Evolutionary conservation across 2,888 invertebrate species (phyloP), one percentile per base, ranked within the genome.

Genomic region (Patella pellucida): DNA sequence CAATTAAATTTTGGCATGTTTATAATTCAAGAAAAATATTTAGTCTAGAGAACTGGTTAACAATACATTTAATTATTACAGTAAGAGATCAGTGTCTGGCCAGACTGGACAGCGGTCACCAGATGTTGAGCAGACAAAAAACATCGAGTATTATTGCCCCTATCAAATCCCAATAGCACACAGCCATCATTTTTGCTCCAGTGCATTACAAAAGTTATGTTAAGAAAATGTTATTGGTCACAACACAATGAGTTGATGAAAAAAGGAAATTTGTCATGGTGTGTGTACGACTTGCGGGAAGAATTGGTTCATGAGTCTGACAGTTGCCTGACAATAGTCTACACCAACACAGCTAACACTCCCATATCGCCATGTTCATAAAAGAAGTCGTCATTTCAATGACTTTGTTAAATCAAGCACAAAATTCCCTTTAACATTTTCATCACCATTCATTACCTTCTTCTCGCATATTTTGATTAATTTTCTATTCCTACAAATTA

Each of bases 211-310:
- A 62, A 62, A 19, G 62, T 19, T 11, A 23, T 23, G 62, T 62
- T 62, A 62, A 62, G 62, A 62, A 62, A 62, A 62, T 62, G 62
- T 62, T 62, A 62, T 62, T 62, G 23, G 62, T 23, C 19, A 15
- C 12, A 12, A 62, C 23, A 62, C 19, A 19, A 19, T 62, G 62
- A 62, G 62, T 19, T 9, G 62, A 62, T 62, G 62, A 62, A 62
- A 62, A 62, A 62, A 14, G 23, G 23, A 11, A 62, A 62, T 62
- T 62, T 62, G 62, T 62, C 12, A 62, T 23, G 19, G 62, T 19
- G 62, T 19, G 62, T 23, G 14, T 23, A 23, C 2, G 14, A 62
- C n/a, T 14, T 62, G 19, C 14, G 14, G 62, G 62, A 23, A 62
- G 62, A 62, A 11, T 23, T 62, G 23, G 23, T 23, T 23, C 4